Evolutionary conservation across 2,797 vertebrate genomes (phyloP), one percentile per base, ranked within the genome.

Genomic region (Epinephelus awoara): DNA sequence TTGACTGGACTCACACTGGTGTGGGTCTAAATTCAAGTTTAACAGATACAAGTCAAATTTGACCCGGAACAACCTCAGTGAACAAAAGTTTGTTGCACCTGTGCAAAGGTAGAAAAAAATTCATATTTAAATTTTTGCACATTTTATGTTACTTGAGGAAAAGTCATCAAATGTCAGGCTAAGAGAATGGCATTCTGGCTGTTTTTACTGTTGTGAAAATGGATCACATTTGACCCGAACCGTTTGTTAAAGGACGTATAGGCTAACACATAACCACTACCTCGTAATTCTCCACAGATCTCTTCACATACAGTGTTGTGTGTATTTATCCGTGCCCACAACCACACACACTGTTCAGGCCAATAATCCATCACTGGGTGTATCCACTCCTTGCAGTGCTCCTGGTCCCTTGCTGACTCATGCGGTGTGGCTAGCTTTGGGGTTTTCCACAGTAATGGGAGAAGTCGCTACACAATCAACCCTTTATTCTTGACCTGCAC

Each of bases 381-480:
- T 73, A 82, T 80, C 83, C 38, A 7, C 75, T 78, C 23, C 72
- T 68, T 54, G 64, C 68, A 66, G 52, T 42, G 59, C 75, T 80
- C 66, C 79, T 68, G 75, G 71, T 80, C 77, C 77, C 63, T 82
- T 71, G 83, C 90, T 94, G 93, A 93, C 88, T 94, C 92, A 93
- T 75, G 79, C 55, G 79, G 91, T 86, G 84, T 88, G 84, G 86
- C 82, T 38, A 50, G 67, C 75, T 82, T 80, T 27, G 91, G 93
- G 94, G 86, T 89, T 95, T 95, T 95, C 93, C 94, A 91, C 77
- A 78, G 86, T 76, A 90, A 90, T 27, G 52, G 83, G 84, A 91
- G 89, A 88, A 69, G 80, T 79, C 4, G 0, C 75, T 57, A 64
- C 81, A 95, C 94, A 94, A 92, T 92, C 75, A 72, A 40, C n/a